Percentiles rank a stretch among this genome's conserved stretches.
These are phyloP conservation scores for Hydropotes inermis DNA, from an alignment of 2,113 vertebrate genomes.

Conservation along the genomic window DNA sequence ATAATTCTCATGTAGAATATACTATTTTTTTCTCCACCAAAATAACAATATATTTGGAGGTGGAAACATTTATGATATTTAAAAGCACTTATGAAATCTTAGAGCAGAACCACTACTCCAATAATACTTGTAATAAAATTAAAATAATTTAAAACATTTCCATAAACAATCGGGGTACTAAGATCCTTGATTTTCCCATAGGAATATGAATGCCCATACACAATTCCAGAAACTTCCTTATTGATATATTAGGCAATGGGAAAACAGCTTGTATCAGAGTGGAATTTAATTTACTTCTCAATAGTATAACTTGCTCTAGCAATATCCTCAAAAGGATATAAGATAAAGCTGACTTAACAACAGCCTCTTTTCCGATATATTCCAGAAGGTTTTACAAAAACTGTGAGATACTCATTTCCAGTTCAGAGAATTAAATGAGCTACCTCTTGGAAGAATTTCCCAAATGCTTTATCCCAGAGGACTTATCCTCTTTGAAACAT, in stretches of 20 bases:
- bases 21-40: slow-evolving; percentile 35
- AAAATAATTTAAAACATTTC: slow-evolving; percentile 68
- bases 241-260: not conserved
- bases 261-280: not conserved
- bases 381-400: not conserved
- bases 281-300: slow-evolving; percentile 46
- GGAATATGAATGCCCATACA: slow-evolving; percentile 25
- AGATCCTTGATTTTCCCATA: slow-evolving; percentile 33
- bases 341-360: not conserved
- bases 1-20: slow-evolving; percentile 53
- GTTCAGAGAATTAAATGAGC: not conserved
- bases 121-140: slow-evolving; percentile 47
- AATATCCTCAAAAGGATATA: not conserved
- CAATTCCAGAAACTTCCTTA: slow-evolving; percentile 48
- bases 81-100: slow-evolving; percentile 59
- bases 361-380: not conserved
- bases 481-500: not conserved
- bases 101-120: slow-evolving; percentile 59
- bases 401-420: not conserved
- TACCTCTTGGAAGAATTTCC: not conserved
- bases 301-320: slow-evolving; percentile 3
- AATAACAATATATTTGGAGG: slow-evolving; percentile 63
- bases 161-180: slow-evolving; percentile 54
- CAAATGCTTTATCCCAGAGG: not conserved
- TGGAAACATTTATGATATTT: slow-evolving; percentile 55